Evolutionary conservation across 2,888 invertebrate species (phyloP), one percentile per base, ranked within the genome.

Genomic region (Entomobrya multifasciata): DNA sequence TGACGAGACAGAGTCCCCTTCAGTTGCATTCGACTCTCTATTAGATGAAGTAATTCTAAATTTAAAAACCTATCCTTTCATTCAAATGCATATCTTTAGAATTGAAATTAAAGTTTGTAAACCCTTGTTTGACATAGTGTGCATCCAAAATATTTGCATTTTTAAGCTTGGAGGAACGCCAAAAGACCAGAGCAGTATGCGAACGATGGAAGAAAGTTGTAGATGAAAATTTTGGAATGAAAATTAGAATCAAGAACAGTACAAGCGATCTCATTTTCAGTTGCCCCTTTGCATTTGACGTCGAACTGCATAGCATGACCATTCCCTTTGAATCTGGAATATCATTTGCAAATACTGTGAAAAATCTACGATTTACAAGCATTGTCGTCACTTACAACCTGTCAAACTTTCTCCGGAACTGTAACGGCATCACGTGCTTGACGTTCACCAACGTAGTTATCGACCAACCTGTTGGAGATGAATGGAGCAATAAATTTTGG

Each of bases 361-460:
- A 88, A 52, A 60, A 52, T 17, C 87, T 90, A 1, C 72, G 79
- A 1, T 90, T 90, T 22, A 83, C 86, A n/a, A 89, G 88, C 41
- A 90, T 90, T 44, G 88, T 89, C 1, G 90, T 90, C 0, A 89
- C 89, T 11, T 90, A 90, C 86, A 90, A 90, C 49, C 30, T 90
- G n/a, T 67, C 89, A 17, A 87, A 87, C 11, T 89, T 90, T 25
- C 86, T 90, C 10, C 83, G 76, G 5, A 85, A 80, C 25, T 90
- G 88, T 22, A 49, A 76, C 17, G 27, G 44, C 15, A 82, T 90
- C 22, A 86, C 60, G 3, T 72, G 49, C 1, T 78, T 90, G 0
- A 72, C 60, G 15, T 90, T 90, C 62, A 82, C 67, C 47, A 88
- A 89, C 55, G 84, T 89, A 13, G 87, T 90, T 2, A 76, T 90